phyloP scores from a whole-genome alignment of 2,797 vertebrate genomes.

The Novumbra hubbsi region DNA sequence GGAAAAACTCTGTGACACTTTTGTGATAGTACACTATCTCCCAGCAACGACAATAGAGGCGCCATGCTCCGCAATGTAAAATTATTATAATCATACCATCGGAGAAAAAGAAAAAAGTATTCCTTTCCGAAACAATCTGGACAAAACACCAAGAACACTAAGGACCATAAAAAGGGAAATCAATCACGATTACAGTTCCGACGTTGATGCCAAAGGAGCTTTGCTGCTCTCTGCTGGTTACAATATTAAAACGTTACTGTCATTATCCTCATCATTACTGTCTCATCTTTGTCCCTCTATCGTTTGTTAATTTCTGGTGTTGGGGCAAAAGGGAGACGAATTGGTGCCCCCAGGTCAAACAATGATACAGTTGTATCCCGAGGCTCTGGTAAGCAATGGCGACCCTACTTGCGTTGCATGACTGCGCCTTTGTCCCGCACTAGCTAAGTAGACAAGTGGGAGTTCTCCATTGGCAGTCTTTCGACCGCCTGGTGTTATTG shows the following conservation, averaged over 20 bases:
- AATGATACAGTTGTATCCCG: conserved; percentile 24
- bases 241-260: conserved; percentile 29
- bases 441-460: conserved; percentile 48
- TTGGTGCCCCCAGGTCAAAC: conserved; percentile 17
- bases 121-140: background rate
- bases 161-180: conserved; percentile 23
- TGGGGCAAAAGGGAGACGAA: conserved; percentile 22
- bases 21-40: background rate
- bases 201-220: conserved; percentile 35
- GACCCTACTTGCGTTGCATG: conserved; percentile 32
- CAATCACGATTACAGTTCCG: conserved; percentile 26
- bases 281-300: conserved; percentile 35
- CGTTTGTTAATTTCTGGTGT: conserved; percentile 28
- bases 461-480: conserved; percentile 39
- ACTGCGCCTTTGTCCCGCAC: conserved; percentile 45
- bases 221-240: conserved; percentile 71
- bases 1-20: background rate
- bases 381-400: background rate
- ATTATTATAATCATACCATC: conserved; percentile 18
- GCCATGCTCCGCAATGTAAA: background rate
- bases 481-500: conserved; percentile 74
- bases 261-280: conserved; percentile 14
- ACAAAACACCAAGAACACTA: conserved; percentile 24
- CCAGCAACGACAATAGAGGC: background rate
- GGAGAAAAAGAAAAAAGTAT: conserved; percentile 17